Base-by-base conservation (phyloP, 2,113 vertebrate species). In the Tupaia tana region DNA sequence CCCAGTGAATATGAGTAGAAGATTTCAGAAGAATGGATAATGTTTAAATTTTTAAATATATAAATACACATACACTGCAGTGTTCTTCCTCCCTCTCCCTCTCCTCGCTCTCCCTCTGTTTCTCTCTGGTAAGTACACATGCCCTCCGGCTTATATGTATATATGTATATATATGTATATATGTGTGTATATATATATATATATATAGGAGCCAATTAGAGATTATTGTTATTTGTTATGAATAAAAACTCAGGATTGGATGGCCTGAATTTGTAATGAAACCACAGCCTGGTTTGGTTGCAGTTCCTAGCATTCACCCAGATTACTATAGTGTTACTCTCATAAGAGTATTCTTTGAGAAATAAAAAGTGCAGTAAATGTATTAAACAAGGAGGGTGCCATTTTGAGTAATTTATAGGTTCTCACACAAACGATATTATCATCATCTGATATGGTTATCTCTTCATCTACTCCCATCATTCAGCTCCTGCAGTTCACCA, bases 361-460 rank as follows among this genome's bases (percentile, higher is more conserved):
- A 84, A 71, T 8, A 78, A 77, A 91, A 93, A 54, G 64, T 74
- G 63, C 13, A 25, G 27, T 58, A 20, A 73, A 64, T 70, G 4
- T 64, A n/a, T 69, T n/a, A 94, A 88, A 84, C 12, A 89, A 82
- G n/a, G 20, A 88, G 9, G 9, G 54, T 90, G 20, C 10, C 27
- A 61, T 90, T 66, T 92, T 71, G 12, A 89, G 58, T 77, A 94
- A 91, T 93, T 69, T 93, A 34, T 43, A 94, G 64, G 59, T 73
- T 89, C 31, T 93, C 83, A 92, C 86, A 64, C 18, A 92, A 90
- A 77, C 86, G 20, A n/a, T 74, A 52, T 73, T 16, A 71, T 93
- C 90, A 88, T 95, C 25, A 66, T 74, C 81, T 82, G n/a, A 19
- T 43, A 73, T 56, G 10, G 2, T 29, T 29, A 58, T 91, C 20